Base-by-base conservation (phyloP, 2,888 invertebrate species). In the Hypena proboscidalis region DNA sequence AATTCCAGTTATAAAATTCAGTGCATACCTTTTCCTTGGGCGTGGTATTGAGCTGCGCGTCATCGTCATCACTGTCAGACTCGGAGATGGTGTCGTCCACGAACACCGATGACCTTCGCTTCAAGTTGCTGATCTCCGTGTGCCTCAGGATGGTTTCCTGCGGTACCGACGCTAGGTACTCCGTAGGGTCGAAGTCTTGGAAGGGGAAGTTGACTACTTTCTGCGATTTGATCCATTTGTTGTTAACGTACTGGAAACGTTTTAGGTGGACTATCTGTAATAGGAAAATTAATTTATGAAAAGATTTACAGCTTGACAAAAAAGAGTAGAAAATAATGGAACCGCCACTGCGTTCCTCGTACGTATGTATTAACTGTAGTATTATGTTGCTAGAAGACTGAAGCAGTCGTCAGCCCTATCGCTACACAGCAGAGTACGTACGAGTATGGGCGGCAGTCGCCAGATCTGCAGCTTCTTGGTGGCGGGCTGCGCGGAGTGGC, bases 141-240 rank as follows among this genome's bases (percentile, higher is more conserved):
- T 95, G 94, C 4, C 95, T 76, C 9, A 94, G 83, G 39, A 95
- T 94, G 1, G 96, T 96, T 76, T 95, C 94, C 67, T 94, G 94
- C 0, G 96, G 96, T 23, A 96, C 94, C 0, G 95, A 94, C 0
- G 97, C 97, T 42, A 98, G 88, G 90, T 96, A 98, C 3, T 94
- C 94, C 0, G 97, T 95, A 0, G 97, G 97, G 75, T 97, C 97
- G 78, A 98, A 97, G 71, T 96, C 93, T 57, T 94, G 92, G 75
- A 95, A 94, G 0, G 97, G 97, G 77, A 97, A 97, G 74, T 97
- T 95, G 0, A 98, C 97, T 13, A 96, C 96, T 79, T 97, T 98
- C 76, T 97, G 97, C 0, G 97, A 98, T 79, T 98, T 98, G 13
- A 98, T 96, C 98, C 98, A 98, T 72, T 97, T 95, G 74, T 94